Base-by-base conservation (phyloP, 1,140 invertebrate genomes). In the Agrilus planipennis region DNA sequence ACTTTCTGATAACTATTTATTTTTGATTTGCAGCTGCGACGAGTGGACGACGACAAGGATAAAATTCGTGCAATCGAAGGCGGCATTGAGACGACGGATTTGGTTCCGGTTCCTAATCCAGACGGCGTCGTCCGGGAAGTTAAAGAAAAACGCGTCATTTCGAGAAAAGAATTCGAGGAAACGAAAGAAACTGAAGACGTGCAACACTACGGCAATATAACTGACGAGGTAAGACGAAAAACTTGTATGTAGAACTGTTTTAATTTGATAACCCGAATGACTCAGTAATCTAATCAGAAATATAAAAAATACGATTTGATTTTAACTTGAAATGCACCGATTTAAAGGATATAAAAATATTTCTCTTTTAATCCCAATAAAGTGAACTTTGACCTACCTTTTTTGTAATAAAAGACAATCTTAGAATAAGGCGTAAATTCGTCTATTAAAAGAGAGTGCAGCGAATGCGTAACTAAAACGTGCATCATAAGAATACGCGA, bases 111-210 rank as follows among this genome's bases (percentile, higher is more conserved):
- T 4, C 68, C 74, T 2, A 75, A 72, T 38, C 68, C 68, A 4
- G 81, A 79, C 22, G 79, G 80, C 3, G 65, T 88, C 29, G 80
- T 89, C 17, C 76, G 83, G 30, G 84, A 89, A 61, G 77, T 81
- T 30, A 79, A 78, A 47, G 84, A 89, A 53, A 79, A 76, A 31
- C 73, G 77, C 11, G 74, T 87, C 9, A 76, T 84, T 44, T 86
- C 81, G 12, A 72, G 85, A 19, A 83, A 90, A 60, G 78, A 89
- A 50, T 82, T 76, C 29, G 83, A 90, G 52, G 79, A 86, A 51
- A 72, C 77, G 11, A 65, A 77, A 21, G 85, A 89, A 60, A 85
- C 81, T 0, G 84, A 89, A 62, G 81, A 89, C 67, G 72, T 82
- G 16, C 76, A 78, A 52, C 82, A 88, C 55, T 63, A 79, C 30